Evolutionary conservation across 2,888 invertebrate species (phyloP), one percentile per base, ranked within the genome.

Genomic region (Nomada flava): DNA sequence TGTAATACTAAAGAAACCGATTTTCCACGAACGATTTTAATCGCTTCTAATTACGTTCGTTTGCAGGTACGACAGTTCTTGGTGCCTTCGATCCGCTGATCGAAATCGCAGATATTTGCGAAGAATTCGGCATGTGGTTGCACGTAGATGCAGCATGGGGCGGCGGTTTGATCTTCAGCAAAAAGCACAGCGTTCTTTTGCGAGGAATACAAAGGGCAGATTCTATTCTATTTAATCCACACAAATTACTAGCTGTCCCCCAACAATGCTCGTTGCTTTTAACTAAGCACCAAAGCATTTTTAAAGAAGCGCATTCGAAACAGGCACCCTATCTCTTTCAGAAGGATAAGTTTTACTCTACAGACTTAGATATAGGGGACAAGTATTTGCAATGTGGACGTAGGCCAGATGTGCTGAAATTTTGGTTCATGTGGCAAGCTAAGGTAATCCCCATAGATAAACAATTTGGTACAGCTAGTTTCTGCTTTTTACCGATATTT

Each of bases 341-440:
- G 87, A 94, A 94, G 84, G 95, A 95, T 86, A 95, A 95, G 89
- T 95, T 95, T 89, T 95, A 95, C 86, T 94, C 95, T 81, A 90
- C 93, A 18, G 90, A 92, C 18, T 95, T 94, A 84, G 95, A 95
- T 88, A 93, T 93, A 18, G 95, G 95, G 4, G 95, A 95, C 84
- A 96, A 96, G 90, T 95, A 96, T 86, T 95, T 96, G 79, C 96
- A 96, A 90, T 96, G 96, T 89, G 96, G 96, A 47, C 93, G 96
- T 59, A 95, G 96, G 91, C 96, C 96, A 86, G 96, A 97, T 92
- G 95, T 96, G 62, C 95, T 96, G 91, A 96, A 96, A 91, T 95
- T 96, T 86, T 96, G 96, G 96, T 93, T 96, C 44, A 95, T 96
- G 95, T 96, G 96, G 96, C 95, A 96, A 88, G 96, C 96, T 20